Percentiles rank a stretch among this genome's conserved stretches.
phyloP scores from a whole-genome alignment of 2,797 vertebrate genomes.

The Falco rusticolus region DNA sequence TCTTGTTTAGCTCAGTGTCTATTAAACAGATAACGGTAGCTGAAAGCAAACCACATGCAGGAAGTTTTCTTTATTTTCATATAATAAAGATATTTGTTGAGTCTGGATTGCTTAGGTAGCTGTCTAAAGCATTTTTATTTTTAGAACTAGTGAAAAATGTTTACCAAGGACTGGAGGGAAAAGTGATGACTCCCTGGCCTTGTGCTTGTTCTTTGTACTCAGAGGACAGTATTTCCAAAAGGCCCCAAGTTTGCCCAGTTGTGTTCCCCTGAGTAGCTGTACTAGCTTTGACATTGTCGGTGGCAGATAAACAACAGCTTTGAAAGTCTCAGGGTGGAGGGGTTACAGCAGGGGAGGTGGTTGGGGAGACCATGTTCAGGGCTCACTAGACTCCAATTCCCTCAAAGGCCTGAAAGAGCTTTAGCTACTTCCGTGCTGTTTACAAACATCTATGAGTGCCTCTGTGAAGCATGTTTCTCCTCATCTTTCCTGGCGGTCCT shows the following conservation, averaged over 20 bases:
- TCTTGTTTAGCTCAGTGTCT: constrained; percentile 54
- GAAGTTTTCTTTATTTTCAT: constrained; percentile 42
- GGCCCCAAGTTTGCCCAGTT: not conserved
- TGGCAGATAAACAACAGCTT: not conserved
- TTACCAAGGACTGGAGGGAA: not conserved
- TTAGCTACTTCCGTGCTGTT: not conserved
- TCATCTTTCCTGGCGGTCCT: not conserved
- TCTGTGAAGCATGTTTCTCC: not conserved
- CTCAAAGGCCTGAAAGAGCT: not conserved
- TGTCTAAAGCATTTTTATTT: constrained; percentile 42
- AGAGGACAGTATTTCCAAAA: not conserved
- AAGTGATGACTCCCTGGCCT: not conserved
- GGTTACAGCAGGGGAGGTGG: not conserved
- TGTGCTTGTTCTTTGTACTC: not conserved
- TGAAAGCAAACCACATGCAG: constrained; percentile 31
- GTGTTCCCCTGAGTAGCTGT: not conserved
- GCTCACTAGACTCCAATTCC: not conserved
- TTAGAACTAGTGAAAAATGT: constrained; percentile 13
- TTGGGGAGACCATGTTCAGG: not conserved
- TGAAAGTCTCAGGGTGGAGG: not conserved
- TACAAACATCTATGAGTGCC: not conserved
- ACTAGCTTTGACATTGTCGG: not conserved
- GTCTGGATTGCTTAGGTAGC: constrained; percentile 48
- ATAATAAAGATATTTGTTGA: constrained; percentile 30
- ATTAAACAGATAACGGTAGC: not conserved